These are phyloP conservation scores for Hapalemur alaotrensis DNA, from an alignment of 2,797 vertebrate species.

Conservation along the genomic window DNA sequence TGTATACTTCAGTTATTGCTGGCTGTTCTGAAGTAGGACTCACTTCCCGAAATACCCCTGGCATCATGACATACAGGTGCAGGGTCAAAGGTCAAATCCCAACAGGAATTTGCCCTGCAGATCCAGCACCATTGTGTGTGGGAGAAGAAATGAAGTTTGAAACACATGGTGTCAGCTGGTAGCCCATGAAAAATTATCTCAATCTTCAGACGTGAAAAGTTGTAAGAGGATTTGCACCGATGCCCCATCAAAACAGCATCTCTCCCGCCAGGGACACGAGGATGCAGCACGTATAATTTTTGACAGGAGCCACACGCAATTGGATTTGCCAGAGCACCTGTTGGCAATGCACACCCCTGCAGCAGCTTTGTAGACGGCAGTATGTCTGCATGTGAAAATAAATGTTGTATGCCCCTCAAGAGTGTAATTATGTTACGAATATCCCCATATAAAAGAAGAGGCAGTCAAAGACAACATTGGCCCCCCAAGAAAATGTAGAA, in stretches of 20 bases:
- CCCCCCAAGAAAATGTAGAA: neutral
- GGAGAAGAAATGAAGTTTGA: neutral
- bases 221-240: no score
- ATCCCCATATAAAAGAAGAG: neutral
- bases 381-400: neutral
- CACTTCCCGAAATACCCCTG: neutral
- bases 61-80: fast-evolving
- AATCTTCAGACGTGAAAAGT: neutral
- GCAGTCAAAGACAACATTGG: neutral
- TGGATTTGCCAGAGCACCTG: neutral
- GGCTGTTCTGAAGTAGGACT: neutral
- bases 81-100: neutral
- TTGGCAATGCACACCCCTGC: fast-evolving
- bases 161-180: neutral
- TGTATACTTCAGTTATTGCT: fast-evolving
- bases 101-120: neutral
- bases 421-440: neutral
- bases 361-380: fast-evolving
- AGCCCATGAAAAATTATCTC: neutral
- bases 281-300: fast-evolving
- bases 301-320: fast-evolving
- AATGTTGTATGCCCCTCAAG: neutral
- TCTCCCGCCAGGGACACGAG: neutral
- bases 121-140: fast-evolving
- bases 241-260: neutral